Evolutionary conservation across 2,888 invertebrate genomes (phyloP), one percentile per base, ranked within the genome.

Genomic region (Neuroscelio doddi): DNA sequence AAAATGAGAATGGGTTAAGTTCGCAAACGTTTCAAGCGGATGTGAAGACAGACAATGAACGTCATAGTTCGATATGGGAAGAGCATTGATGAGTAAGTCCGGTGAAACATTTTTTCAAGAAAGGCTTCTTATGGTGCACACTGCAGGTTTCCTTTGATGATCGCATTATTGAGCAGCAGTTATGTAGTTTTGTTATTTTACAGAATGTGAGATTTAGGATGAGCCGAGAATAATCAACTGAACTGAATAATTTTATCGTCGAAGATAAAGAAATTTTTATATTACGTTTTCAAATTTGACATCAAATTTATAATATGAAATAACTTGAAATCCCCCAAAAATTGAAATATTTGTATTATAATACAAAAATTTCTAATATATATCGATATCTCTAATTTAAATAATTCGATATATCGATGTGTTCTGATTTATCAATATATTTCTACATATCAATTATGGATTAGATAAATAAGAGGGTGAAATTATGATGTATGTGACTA

Each of bases 71-170:
- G 56, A 52, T 61, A 70, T 70, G 72, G 71, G 74, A 61, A 72
- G 75, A 77, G 74, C 81, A 79, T 34, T 73, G 81, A 79, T 76
- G 82, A 79, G 81, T 79, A 81, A 81, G 80, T 79, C 80, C 81
- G 80, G 79, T 72, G 62, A 63, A 70, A 72, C 70, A 69, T 69
- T 64, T 46, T 58, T 65, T 63, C 73, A 44, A 61, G 47, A 61
- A 67, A 65, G 67, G 72, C 80, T 76, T 75, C 74, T 71, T 70
- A 69, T 56, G 71, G 69, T 59, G 69, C 66, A 75, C 65, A 64
- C 55, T 67, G 65, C 38, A 51, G 77, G 76, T 74, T 73, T 77
- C 76, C 46, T 64, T 65, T 67, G 21, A 21, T 65, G 52, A 69
- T 53, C 61, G 57, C 56, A 49, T 61, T 56, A 66, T 66, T 51